Conservation (phyloP, 2,113 vertebrate genomes). For the Hassar affinis region DNA sequence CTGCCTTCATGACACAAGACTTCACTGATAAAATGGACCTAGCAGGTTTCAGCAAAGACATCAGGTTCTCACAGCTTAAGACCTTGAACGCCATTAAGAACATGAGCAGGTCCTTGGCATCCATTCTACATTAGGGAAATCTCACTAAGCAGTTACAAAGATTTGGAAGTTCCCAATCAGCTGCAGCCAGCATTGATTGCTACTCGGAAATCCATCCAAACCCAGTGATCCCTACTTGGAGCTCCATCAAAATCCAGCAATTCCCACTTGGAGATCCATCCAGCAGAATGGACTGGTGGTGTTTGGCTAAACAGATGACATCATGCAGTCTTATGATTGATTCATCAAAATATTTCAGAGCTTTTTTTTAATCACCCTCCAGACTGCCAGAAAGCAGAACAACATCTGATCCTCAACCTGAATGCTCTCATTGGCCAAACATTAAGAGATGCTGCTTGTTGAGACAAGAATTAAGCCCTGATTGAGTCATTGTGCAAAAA, state of each 20-base stretch:
- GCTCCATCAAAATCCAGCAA: too few species aligned
- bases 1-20: neutral
- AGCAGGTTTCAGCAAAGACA: neutral
- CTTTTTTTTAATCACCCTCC: neutral
- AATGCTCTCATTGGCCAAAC: neutral
- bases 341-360: neutral
- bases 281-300: neutral
- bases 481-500: slow-evolving; percentile 3
- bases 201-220: neutral
- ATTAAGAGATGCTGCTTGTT: neutral
- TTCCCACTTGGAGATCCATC: neutral
- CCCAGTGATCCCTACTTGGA: neutral
- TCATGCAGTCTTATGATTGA: neutral
- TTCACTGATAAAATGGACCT: neutral
- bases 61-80: neutral
- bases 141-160: neutral
- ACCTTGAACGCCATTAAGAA: neutral
- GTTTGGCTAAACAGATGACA: neutral
- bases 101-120: neutral
- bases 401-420: neutral
- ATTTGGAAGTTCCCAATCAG: neutral
- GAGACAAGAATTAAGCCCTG: neutral
- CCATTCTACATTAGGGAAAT: neutral
- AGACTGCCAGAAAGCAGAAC: neutral
- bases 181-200: neutral